Conservation (phyloP, 2,797 vertebrate species). For the Diglossa cyanea region DNA sequence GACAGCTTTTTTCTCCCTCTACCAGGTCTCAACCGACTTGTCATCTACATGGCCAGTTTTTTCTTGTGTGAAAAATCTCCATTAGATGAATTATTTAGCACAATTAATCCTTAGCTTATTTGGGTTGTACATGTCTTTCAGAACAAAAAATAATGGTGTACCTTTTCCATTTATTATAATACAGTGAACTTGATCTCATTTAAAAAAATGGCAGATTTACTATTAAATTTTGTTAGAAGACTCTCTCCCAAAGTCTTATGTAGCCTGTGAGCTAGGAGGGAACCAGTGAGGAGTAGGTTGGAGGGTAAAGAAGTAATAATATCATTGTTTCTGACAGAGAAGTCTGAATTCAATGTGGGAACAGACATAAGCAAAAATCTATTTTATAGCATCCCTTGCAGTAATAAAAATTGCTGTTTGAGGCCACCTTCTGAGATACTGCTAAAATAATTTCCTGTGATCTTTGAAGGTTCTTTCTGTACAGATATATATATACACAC, state of each 20-base stretch:
- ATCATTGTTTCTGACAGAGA: not conserved
- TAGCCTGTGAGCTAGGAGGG: not conserved
- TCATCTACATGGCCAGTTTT: not conserved
- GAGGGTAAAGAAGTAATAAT: not conserved
- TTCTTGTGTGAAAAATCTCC: not conserved
- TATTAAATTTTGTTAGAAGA: not conserved
- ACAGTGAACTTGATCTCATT: not conserved
- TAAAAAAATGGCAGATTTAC: not conserved
- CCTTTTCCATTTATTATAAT: not conserved
- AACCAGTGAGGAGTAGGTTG: not conserved
- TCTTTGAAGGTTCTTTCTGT: slow-evolving; percentile 6
- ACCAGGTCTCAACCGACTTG: not conserved
- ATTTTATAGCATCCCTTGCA: not conserved
- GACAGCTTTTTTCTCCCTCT: not conserved
- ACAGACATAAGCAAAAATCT: not conserved
- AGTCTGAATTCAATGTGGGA: not conserved
- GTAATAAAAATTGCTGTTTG: slow-evolving; percentile 30
- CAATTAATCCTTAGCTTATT: not conserved
- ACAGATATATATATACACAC: not conserved
- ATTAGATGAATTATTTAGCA: not conserved
- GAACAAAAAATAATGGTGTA: not conserved
- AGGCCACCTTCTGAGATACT: slow-evolving; percentile 17
- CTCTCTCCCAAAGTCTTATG: not conserved
- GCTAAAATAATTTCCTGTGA: slow-evolving; percentile 27
- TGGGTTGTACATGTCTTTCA: not conserved